Base-by-base conservation (phyloP, 2,797 vertebrate species). In the Malurus leucopterus region DNA sequence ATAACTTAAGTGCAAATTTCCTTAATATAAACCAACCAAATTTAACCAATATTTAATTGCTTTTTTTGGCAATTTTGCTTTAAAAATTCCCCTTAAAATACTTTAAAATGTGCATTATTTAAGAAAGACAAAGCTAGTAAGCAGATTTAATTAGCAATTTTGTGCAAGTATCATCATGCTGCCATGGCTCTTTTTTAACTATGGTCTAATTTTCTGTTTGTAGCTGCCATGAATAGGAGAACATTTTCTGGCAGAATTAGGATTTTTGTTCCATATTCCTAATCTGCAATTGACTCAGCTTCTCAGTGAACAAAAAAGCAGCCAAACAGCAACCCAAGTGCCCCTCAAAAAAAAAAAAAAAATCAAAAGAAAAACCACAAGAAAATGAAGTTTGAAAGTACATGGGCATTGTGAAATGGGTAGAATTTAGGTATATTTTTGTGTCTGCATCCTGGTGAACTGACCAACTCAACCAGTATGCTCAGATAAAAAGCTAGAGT, bases 241-340 rank as follows among this genome's bases (percentile, higher is more conserved):
- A 69, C 8, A 5, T 57, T 71, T 86, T 83, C 29, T 61, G 38
- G 12, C 18, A 86, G 21, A 61, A 57, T 53, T 68, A 13, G 4
- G 64, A 34, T 46, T 73, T 83, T 51, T 22, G 6, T 5, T 65
- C 16, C 3, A 0, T 57, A 29, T 61, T 88, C 80, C 29, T 49
- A 32, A 53, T 53, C 9, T 61, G 15, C 36, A 76, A 69, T 12
- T 71, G 34, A 4, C 7, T 72, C 47, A 64, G 11, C 15, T 70
- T 41, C 53, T 36, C 23, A 69, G 13, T 18, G 27, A 51, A 63
- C 6, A 11, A 62, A 38, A 65, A 22, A 44, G 5, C 12, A 59
- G 12, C 1, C 2, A n/a, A 62, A 69, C 1, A 38, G 20, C 32
- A 32, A 38, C 3, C 14, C 8, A 49, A 21, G 2, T 30, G 14